Evolutionary conservation across 2,888 invertebrate genomes (phyloP).

Genomic region (Campoplex capitator): DNA sequence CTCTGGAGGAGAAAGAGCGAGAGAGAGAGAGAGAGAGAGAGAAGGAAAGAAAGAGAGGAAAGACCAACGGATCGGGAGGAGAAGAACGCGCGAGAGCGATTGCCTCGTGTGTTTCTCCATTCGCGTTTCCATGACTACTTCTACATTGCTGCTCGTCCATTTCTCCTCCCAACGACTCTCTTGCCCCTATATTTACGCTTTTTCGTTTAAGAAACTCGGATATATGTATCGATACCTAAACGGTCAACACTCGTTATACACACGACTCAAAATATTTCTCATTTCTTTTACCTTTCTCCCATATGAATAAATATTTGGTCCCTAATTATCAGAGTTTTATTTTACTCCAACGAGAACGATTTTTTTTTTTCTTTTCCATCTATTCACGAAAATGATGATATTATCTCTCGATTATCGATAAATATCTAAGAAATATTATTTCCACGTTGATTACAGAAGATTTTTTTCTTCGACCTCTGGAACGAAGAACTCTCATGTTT

Average conservation of each 20-base stretch:
- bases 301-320: neutral
- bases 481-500: too few species aligned
- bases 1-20: constrained; percentile 16
- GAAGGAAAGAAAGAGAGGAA: constrained; percentile 7
- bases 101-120: constrained; percentile 82
- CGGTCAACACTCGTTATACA: constrained; percentile 4
- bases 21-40: neutral
- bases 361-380: neutral
- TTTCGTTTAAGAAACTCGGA: neutral
- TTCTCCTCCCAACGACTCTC: constrained; percentile 70
- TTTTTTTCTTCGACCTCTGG: too few species aligned
- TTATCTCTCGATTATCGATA: neutral
- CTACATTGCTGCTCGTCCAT: constrained; percentile 68
- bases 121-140: constrained; percentile 79
- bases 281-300: neutral
- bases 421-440: neutral
- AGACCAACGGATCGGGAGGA: constrained; percentile 58
- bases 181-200: constrained; percentile 16
- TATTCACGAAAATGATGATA: neutral
- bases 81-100: constrained; percentile 64
- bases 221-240: constrained; percentile 2
- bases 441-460: too few species aligned
- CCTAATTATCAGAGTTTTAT: neutral
- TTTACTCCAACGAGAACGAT: neutral
- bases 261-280: neutral